Conservation (phyloP, 2,797 vertebrate species). For the Hippoglossus hippoglossus region DNA sequence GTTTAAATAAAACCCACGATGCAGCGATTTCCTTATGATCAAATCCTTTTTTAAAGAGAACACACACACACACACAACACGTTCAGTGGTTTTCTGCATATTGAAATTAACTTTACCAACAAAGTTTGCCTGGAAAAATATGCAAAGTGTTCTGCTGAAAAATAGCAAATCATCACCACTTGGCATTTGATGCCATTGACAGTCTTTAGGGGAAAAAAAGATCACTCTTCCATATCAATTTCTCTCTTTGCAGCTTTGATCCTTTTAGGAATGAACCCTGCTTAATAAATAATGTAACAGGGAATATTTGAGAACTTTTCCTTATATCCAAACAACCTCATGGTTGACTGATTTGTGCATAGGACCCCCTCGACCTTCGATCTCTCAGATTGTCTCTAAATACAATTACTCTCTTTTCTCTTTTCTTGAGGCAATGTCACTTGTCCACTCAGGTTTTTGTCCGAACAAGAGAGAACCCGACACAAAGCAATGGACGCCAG, state of each 20-base stretch:
- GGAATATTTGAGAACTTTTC: constrained; percentile 30
- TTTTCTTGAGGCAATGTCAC: constrained; percentile 74
- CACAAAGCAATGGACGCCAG: constrained; percentile 29
- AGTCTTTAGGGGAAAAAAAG: constrained; percentile 53
- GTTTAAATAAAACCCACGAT: constrained; percentile 63
- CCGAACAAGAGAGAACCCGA: constrained; percentile 65
- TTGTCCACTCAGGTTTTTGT: constrained; percentile 70
- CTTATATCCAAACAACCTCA: not conserved
- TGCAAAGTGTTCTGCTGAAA: constrained; percentile 58
- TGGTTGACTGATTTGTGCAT: constrained; percentile 51
- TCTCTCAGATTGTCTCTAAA: constrained; percentile 12
- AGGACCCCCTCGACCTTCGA: not conserved
- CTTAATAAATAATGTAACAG: constrained; percentile 76
- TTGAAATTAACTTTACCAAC: constrained; percentile 58
- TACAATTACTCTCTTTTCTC: constrained; percentile 71
- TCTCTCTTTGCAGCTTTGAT: constrained; percentile 51
- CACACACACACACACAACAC: constrained; percentile 62
- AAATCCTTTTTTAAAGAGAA: constrained; percentile 67
- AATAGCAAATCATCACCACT: constrained; percentile 61
- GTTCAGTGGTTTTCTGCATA: constrained; percentile 56
- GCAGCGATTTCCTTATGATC: constrained; percentile 38
- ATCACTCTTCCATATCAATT: constrained; percentile 37
- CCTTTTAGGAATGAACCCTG: constrained; percentile 65
- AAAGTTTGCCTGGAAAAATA: constrained; percentile 67
- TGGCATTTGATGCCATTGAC: constrained; percentile 38